Base-by-base conservation (phyloP, 2,113 vertebrate genomes). In the Probosciger aterrimus region DNA sequence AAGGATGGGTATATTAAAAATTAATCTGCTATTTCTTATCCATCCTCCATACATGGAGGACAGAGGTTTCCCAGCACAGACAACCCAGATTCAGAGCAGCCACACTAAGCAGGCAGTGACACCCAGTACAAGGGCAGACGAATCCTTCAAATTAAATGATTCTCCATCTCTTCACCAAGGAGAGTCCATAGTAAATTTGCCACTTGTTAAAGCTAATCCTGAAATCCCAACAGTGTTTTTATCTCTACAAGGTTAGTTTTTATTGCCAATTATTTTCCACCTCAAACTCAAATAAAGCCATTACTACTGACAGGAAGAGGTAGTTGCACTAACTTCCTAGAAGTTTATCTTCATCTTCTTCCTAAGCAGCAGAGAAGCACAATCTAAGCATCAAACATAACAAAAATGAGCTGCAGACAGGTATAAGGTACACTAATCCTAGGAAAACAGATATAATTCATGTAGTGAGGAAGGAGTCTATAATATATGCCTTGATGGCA, bases 71-170 rank as follows among this genome's bases (percentile, higher is more conserved):
- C 46, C 93, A 85, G 46, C 23, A 75, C 5, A 76, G 18, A 28
- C 30, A 57, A 39, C 5, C 23, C 27, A 4, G 44, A 33, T 91
- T 85, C 52, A 18, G 33, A 79, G 52, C 19, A 73, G 59, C 60
- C 50, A 39, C 33, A 33, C 59, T 14, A 74, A 37, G 49, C 31
- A 78, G 59, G 49, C 44, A 70, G 52, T 10, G 12, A 6, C 22
- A 33, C 14, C 0, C 0, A 68, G 14, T 14, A 62, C 27, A 30
- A 0, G 1, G 53, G 35, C 17, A 84, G 41, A 49, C 63, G 20
- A 65, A 82, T n/a, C 33, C 1, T 2, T 39, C 74, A 46, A 85
- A 78, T 49, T 53, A 47, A 82, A 65, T 0, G 0, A 64, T 23
- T 30, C 24, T 60, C 35, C 35, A 46, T 14, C 28, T 69, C 70